Percentiles rank a stretch among this genome's conserved stretches.
These are phyloP conservation scores for Micoletzkya japonica DNA, from an alignment of 2,888 invertebrate species.

Conservation along the genomic window DNA sequence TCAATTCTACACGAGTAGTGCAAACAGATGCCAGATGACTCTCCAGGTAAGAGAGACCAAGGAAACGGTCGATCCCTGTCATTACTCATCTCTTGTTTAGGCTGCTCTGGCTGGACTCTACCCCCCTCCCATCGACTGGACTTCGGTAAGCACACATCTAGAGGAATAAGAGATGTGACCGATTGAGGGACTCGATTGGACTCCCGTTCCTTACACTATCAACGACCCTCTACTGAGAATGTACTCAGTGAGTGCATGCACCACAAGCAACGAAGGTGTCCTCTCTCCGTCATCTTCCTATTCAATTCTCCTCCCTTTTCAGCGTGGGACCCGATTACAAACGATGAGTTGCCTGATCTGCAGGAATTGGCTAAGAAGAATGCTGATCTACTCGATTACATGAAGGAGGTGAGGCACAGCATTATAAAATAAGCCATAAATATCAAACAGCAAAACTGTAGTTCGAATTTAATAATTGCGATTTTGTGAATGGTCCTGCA, in stretches of 20 bases:
- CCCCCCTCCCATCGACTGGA: slow-evolving; percentile 43
- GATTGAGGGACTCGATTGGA: slow-evolving; percentile 39
- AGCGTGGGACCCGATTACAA: slow-evolving; percentile 27
- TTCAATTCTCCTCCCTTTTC: background rate
- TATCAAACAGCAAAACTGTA: no score
- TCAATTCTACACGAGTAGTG: slow-evolving; percentile 46
- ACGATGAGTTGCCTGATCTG: slow-evolving; percentile 24
- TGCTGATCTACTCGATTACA: slow-evolving; percentile 21
- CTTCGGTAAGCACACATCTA: slow-evolving; percentile 20
- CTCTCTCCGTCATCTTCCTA: background rate
- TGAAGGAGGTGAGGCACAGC: slow-evolving; percentile 23
- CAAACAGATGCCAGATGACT: slow-evolving; percentile 54
- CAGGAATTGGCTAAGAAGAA: slow-evolving; percentile 9
- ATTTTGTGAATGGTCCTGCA: no score
- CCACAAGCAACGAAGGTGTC: background rate
- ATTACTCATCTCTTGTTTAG: slow-evolving; percentile 30
- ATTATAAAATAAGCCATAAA: no score
- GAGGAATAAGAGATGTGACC: no score
- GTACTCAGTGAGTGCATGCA: slow-evolving; percentile 49
- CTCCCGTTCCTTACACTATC: slow-evolving; percentile 51
- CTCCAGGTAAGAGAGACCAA: slow-evolving; percentile 36
- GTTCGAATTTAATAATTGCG: no score
- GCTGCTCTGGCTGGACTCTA: slow-evolving; percentile 43
- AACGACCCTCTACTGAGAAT: slow-evolving; percentile 53
- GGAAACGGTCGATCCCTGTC: background rate